Evolutionary conservation across 2,888 invertebrate genomes (phyloP).

Genomic region (Frankliniella fusca): DNA sequence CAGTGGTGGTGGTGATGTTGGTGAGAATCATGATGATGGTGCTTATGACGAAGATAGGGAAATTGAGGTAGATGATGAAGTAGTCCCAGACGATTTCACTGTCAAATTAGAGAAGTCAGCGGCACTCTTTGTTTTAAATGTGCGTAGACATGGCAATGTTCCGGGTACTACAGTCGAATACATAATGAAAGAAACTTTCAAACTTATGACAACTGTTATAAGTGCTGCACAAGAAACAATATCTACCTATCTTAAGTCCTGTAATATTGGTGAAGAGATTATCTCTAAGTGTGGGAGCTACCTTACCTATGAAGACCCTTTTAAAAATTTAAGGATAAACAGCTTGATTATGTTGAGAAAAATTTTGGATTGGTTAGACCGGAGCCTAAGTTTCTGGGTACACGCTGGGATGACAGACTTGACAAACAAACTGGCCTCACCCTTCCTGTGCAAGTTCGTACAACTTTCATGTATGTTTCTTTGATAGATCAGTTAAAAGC

Average conservation of each 20-base stretch:
- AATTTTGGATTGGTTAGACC: not conserved
- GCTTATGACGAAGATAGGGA: no score
- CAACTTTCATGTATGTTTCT: not conserved
- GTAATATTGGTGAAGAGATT: not conserved
- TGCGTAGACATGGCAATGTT: not conserved
- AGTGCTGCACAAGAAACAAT: not conserved
- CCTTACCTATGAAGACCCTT: not conserved
- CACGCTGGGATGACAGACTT: not conserved
- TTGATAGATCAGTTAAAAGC: not conserved
- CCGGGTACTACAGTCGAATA: not conserved
- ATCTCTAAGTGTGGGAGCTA: not conserved
- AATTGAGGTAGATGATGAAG: not conserved
- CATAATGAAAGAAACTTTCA: not conserved
- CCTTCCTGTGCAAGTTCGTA: not conserved
- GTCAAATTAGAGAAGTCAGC: not conserved
- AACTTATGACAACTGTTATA: not conserved
- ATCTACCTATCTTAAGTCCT: not conserved
- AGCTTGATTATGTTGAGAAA: not conserved
- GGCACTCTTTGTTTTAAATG: not conserved
- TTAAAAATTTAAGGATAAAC: not conserved
- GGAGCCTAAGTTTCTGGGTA: not conserved
- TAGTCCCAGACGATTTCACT: not conserved
- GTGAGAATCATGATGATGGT: no score
- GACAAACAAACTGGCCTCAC: not conserved
- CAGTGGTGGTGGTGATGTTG: no score